These are phyloP conservation scores for Stenolophus ochropezus DNA, from an alignment of 2,888 invertebrate species.

Conservation along the genomic window DNA sequence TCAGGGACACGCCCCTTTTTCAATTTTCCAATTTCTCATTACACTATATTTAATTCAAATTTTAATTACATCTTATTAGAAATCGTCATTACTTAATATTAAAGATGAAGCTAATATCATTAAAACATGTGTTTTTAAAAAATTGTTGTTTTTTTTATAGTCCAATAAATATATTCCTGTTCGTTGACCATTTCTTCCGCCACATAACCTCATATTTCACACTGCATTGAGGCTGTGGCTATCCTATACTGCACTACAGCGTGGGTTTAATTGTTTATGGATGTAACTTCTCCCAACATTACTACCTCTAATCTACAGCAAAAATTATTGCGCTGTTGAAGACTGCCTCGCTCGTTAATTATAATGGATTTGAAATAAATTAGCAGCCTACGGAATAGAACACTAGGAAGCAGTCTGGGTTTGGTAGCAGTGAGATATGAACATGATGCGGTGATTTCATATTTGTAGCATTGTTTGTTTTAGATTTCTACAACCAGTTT, in stretches of 20 bases:
- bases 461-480: slow-evolving; percentile 44
- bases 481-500: slow-evolving; percentile 40
- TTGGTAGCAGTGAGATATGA: slow-evolving; percentile 46
- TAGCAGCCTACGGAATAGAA: slow-evolving; percentile 19
- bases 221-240: not conserved
- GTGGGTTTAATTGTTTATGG: slow-evolving; percentile 50
- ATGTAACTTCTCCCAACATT: slow-evolving; percentile 54
- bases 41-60: too few species aligned
- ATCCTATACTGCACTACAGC: not conserved
- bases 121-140: too few species aligned
- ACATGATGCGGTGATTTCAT: slow-evolving; percentile 20
- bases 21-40: too few species aligned
- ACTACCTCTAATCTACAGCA: slow-evolving; percentile 53
- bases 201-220: slow-evolving; percentile 36
- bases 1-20: too few species aligned
- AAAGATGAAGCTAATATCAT: too few species aligned
- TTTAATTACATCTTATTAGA: too few species aligned
- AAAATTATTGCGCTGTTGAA: slow-evolving; percentile 56
- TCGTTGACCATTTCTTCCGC: not conserved
- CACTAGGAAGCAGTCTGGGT: not conserved
- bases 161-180: too few species aligned
- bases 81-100: too few species aligned
- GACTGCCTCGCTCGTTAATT: slow-evolving; percentile 33
- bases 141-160: too few species aligned
- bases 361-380: slow-evolving; percentile 47